Conservation (phyloP, 2,797 vertebrate genomes). For the Falco peregrinus region DNA sequence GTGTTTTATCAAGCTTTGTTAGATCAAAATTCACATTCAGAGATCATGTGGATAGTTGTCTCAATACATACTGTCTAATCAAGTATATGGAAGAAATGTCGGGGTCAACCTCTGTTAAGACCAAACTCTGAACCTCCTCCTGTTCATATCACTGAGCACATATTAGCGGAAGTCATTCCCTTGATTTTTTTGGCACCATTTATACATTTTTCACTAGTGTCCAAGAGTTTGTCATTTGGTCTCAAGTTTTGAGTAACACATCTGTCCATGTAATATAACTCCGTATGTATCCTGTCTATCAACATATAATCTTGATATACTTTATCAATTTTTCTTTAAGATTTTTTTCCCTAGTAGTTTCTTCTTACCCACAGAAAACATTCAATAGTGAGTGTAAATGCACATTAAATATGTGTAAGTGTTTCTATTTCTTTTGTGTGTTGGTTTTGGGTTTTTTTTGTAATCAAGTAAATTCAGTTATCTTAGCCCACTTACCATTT, state of each 20-base stretch:
- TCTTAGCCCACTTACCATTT: neutral
- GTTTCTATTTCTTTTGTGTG: neutral
- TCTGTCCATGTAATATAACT: neutral
- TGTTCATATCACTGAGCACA: neutral
- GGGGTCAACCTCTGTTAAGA: neutral
- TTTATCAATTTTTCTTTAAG: neutral
- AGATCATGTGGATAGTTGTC: neutral
- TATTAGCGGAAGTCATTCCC: neutral
- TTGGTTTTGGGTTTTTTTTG: neutral
- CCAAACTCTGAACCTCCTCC: neutral
- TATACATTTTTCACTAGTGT: neutral
- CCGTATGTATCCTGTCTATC: rapidly evolving
- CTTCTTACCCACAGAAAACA: neutral
- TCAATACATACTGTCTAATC: neutral
- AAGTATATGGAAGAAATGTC: neutral
- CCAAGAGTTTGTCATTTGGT: neutral
- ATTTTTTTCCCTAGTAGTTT: neutral
- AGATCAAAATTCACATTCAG: neutral
- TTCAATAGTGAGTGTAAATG: neutral
- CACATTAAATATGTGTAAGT: neutral
- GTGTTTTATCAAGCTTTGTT: neutral
- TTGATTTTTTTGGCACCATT: neutral
- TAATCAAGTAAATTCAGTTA: neutral
- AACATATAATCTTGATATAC: neutral
- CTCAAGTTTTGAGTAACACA: neutral